A percentile compares a stretch with the other conserved stretches of the same genome.
phyloP scores from a whole-genome alignment of 2,113 vertebrate species.

The Rhinopomastus cyanomelas region DNA sequence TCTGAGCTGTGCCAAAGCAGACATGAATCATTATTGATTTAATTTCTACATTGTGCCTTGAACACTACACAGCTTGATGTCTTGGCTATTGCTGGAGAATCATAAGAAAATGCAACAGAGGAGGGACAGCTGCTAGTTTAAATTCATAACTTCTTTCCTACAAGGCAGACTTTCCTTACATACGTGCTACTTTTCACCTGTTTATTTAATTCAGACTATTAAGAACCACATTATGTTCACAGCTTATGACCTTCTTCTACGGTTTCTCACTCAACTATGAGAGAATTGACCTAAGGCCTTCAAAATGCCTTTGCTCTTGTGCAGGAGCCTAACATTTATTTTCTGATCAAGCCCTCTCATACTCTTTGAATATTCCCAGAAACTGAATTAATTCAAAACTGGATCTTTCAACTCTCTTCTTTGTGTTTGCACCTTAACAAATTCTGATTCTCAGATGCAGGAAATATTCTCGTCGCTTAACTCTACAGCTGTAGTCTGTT shows the following conservation, averaged over 20 bases:
- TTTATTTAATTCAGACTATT: slow-evolving; percentile 13
- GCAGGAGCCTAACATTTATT: background rate
- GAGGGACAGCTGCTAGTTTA: background rate
- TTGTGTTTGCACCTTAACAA: background rate
- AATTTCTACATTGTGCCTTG: background rate
- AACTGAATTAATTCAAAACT: background rate
- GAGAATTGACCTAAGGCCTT: background rate
- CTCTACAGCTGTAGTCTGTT: background rate
- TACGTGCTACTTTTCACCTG: background rate
- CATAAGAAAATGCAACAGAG: background rate
- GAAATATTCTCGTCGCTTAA: background rate
- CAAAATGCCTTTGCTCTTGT: background rate
- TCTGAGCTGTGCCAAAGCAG: background rate
- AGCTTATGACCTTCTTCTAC: background rate
- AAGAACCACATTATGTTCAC: background rate
- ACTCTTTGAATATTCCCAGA: background rate
- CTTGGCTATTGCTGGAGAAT: background rate
- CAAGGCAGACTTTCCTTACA: background rate
- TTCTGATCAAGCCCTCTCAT: background rate
- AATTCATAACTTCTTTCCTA: background rate
- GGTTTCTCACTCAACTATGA: background rate
- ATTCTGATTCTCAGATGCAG: background rate
- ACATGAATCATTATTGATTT: background rate
- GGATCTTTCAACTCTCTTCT: background rate
- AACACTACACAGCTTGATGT: background rate